Percentiles rank a stretch among this genome's conserved stretches.
phyloP scores from a whole-genome alignment of 2,888 invertebrate genomes.

The Epirrita christyi region DNA sequence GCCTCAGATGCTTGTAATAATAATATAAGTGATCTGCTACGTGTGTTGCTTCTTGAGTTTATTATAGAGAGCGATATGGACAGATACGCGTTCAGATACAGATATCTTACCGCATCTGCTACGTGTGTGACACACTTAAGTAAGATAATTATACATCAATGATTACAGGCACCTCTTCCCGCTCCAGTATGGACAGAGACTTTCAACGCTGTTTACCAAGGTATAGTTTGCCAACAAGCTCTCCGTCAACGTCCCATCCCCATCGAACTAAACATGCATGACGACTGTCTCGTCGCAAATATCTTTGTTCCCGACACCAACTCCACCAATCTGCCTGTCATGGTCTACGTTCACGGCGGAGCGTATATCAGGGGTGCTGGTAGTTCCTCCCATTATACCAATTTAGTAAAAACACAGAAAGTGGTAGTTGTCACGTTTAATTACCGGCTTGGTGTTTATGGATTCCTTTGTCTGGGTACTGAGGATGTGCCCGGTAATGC shows the following conservation, averaged over 20 bases:
- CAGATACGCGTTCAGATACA: too few species aligned
- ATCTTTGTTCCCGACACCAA: constrained; percentile 35
- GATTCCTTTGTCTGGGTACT: constrained; percentile 42
- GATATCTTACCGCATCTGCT: too few species aligned
- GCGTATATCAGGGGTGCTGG: constrained; percentile 27
- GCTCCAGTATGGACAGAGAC: constrained; percentile 22
- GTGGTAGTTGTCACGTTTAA: constrained; percentile 38
- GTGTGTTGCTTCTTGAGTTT: too few species aligned
- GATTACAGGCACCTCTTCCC: constrained; percentile 29
- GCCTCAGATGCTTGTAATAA: too few species aligned
- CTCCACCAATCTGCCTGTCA: constrained; percentile 33
- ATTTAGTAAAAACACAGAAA: constrained; percentile 23
- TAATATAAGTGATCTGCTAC: too few species aligned
- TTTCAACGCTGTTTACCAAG: constrained; percentile 14
- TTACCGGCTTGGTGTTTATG: constrained; percentile 37
- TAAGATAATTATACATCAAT: too few species aligned
- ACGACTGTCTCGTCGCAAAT: constrained; percentile 31
- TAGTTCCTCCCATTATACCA: constrained; percentile 8
- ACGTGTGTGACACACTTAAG: too few species aligned
- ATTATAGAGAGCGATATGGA: too few species aligned
- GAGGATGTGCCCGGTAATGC: constrained; percentile 40
- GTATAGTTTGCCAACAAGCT: constrained; percentile 17
- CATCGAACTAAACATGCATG: constrained; percentile 8
- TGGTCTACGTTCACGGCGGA: constrained; percentile 39
- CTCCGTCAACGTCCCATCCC: not conserved